Conservation (phyloP, 2,888 invertebrate genomes). For the Xestobium rufovillosum region DNA sequence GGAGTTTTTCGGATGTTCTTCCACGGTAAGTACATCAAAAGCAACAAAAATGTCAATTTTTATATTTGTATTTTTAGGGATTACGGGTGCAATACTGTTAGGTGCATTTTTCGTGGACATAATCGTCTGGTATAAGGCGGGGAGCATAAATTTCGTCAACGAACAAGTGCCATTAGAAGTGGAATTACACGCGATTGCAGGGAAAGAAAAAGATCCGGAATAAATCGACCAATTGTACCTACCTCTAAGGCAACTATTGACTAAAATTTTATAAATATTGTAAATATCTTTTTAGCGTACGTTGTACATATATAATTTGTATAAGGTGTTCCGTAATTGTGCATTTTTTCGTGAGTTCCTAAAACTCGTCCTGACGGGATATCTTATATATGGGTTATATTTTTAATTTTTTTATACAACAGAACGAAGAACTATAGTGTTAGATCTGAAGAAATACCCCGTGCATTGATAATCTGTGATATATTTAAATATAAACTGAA, state of each 20-base stretch:
- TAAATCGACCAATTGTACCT: too few species aligned
- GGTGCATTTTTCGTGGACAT: slow-evolving; percentile 84
- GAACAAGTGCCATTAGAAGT: slow-evolving; percentile 48
- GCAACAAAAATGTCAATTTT: background rate
- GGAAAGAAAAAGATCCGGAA: slow-evolving; percentile 36
- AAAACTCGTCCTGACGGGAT: too few species aligned
- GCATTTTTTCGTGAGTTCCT: too few species aligned
- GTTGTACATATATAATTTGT: too few species aligned
- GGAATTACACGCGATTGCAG: slow-evolving; percentile 43
- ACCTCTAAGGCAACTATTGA: too few species aligned
- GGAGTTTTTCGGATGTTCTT: slow-evolving; percentile 77
- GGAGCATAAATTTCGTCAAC: slow-evolving; percentile 64
- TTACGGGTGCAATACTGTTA: slow-evolving; percentile 77
- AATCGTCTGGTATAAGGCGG: slow-evolving; percentile 83
- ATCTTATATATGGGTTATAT: too few species aligned
- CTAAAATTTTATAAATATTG: too few species aligned
- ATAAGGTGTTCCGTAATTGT: too few species aligned
- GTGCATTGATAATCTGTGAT: slow-evolving; percentile 33
- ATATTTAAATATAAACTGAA: slow-evolving; percentile 15
- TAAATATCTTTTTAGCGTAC: too few species aligned
- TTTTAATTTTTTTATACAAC: too few species aligned
- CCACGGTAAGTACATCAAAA: slow-evolving; percentile 54
- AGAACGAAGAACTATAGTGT: too few species aligned
- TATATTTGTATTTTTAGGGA: slow-evolving; percentile 51
- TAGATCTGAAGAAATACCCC: too few species aligned